Conservation (phyloP, 2,113 vertebrate species). For the Ranitomeya variabilis region DNA sequence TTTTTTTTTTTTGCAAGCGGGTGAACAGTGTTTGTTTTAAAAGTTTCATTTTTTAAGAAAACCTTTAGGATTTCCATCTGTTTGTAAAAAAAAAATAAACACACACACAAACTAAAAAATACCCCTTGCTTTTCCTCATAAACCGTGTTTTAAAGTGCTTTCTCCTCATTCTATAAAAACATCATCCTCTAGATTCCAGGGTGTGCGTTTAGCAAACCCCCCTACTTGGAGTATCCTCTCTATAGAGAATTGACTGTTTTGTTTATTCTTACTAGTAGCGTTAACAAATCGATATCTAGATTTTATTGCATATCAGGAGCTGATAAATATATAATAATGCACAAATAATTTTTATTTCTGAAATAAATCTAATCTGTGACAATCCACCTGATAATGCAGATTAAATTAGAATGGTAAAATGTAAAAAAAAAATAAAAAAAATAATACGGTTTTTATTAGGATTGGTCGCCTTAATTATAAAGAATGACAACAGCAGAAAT, state of each 20-base stretch:
- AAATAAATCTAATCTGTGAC: background rate
- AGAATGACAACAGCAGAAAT: background rate
- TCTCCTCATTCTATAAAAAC: constrained; percentile 20
- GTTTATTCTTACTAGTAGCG: background rate
- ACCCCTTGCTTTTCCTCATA: constrained; percentile 30
- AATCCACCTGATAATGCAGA: background rate
- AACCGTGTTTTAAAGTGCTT: background rate
- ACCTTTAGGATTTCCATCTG: constrained; percentile 2
- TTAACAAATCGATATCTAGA: background rate
- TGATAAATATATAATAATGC: background rate
- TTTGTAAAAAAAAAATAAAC: constrained; percentile 2
- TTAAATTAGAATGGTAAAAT: background rate
- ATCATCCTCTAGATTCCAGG: constrained; percentile 9
- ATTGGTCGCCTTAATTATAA: constrained; percentile 43
- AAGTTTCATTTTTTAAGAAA: constrained; percentile 19
- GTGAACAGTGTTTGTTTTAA: constrained; percentile 46
- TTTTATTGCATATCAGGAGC: constrained; percentile 13
- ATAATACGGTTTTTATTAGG: constrained; percentile 3
- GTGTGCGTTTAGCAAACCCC: background rate
- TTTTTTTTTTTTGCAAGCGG: constrained; percentile 26
- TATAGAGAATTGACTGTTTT: background rate
- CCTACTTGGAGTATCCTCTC: background rate
- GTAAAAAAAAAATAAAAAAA: background rate
- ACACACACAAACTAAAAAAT: too few relatives aligned
- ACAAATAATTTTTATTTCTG: background rate